Percentiles rank a stretch among this genome's conserved stretches.
phyloP scores from a whole-genome alignment of 2,888 invertebrate genomes.

The Proisotoma minuta region DNA sequence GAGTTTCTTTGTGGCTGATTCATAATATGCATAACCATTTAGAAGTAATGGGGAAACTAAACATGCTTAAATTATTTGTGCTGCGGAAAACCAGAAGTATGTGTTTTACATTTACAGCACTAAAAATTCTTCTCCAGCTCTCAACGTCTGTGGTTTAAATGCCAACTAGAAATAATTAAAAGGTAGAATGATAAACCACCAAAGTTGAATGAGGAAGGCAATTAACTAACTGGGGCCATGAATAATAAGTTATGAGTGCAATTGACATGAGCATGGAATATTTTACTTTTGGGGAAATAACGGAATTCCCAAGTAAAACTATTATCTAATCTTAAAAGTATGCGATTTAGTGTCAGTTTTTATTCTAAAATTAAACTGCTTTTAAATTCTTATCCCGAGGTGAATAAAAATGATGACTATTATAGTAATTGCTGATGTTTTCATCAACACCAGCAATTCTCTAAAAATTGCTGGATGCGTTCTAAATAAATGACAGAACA shows the following conservation, averaged over 20 bases:
- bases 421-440: neutral
- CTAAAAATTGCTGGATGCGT: neutral
- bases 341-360: no score
- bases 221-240: no score
- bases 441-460: neutral
- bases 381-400: no score
- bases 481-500: neutral
- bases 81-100: constrained; percentile 11
- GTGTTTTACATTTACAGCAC: neutral
- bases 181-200: constrained; percentile 6
- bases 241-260: no score
- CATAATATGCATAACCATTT: neutral
- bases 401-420: no score
- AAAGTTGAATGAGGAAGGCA: no score
- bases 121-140: constrained; percentile 1
- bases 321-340: no score
- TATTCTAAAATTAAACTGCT: no score
- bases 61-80: no score
- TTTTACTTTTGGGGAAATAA: no score
- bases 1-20: neutral
- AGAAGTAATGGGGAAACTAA: neutral
- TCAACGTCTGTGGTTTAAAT: neutral
- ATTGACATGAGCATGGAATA: no score
- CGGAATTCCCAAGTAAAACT: no score
- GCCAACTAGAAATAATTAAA: neutral